Evolutionary conservation across 2,113 vertebrate genomes (phyloP).

Genomic region (Psilopsiagon aymara): DNA sequence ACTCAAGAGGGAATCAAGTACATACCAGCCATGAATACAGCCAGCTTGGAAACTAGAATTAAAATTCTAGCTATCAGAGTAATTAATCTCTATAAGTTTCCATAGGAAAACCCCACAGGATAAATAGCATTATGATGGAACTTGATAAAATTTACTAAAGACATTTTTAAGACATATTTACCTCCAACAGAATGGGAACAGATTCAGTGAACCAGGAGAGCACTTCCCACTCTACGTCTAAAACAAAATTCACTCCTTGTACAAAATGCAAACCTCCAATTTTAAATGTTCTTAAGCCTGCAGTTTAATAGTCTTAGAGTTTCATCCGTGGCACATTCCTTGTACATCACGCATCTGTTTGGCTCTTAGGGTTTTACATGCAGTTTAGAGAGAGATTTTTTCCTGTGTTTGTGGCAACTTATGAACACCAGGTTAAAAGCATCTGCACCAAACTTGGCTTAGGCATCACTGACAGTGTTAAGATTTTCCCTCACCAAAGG

Average conservation of each 20-base stretch:
- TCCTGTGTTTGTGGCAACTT: neutral
- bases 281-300: neutral
- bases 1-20: neutral
- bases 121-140: neutral
- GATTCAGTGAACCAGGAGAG: neutral
- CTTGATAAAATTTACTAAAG: neutral
- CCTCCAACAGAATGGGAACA: neutral
- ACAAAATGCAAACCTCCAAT: neutral
- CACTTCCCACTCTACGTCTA: neutral
- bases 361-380: neutral
- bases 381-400: neutral
- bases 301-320: neutral
- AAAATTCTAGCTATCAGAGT: neutral
- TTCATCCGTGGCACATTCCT: neutral
- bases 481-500: neutral
- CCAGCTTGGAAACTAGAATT: neutral
- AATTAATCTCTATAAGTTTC: neutral
- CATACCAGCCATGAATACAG: neutral
- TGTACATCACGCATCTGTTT: neutral
- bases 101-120: neutral
- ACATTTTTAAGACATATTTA: neutral
- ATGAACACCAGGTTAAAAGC: conserved; percentile 15
- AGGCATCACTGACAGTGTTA: neutral
- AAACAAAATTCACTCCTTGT: neutral
- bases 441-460: neutral